phyloP scores from a whole-genome alignment of 2,113 vertebrate genomes.

The Dromaius novaehollandiae region DNA sequence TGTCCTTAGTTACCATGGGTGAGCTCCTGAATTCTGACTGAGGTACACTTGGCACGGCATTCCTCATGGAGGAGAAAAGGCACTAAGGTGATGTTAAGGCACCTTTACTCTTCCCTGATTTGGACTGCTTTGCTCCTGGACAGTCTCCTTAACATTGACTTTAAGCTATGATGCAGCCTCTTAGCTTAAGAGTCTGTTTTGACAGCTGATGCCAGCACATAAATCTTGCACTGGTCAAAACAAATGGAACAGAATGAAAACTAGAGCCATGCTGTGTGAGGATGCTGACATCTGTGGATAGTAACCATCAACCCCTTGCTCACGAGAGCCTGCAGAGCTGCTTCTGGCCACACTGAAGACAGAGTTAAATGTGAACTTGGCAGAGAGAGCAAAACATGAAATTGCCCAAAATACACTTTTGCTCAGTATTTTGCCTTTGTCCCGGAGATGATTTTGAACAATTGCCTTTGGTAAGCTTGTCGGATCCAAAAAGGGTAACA shows the following conservation, averaged over 20 bases:
- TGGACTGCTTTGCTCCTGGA: background rate
- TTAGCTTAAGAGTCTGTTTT: background rate
- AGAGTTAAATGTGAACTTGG: background rate
- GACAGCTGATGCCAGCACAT: background rate
- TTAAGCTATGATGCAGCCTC: background rate
- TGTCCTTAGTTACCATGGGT: conserved; percentile 10
- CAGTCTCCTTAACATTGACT: background rate
- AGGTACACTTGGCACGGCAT: background rate
- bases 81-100: background rate
- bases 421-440: background rate
- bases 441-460: rapidly evolving
- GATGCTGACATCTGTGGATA: background rate
- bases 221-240: background rate
- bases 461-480: background rate
- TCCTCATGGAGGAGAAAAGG: background rate
- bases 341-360: background rate
- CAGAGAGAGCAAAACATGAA: background rate
- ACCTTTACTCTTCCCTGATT: background rate
- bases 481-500: background rate
- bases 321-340: background rate
- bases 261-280: background rate
- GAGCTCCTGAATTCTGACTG: background rate
- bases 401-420: background rate
- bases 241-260: background rate
- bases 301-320: background rate